Percentiles rank a stretch among this genome's conserved stretches.
Evolutionary conservation across 2,797 vertebrate genomes (phyloP).

Genomic region (Fratercula arctica): DNA sequence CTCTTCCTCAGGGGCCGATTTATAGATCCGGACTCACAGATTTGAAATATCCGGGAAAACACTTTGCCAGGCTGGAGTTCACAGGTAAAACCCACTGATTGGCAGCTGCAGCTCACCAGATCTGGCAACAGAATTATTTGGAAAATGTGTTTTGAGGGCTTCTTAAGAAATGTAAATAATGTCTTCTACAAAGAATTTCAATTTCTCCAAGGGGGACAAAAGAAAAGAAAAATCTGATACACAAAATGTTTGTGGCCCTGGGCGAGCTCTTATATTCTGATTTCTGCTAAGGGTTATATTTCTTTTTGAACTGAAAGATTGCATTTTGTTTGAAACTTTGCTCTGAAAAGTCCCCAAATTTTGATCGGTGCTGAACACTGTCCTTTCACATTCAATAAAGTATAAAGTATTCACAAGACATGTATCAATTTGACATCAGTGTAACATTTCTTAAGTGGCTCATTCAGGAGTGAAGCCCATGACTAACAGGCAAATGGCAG

Average conservation of each 20-base stretch:
- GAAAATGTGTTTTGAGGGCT: not conserved
- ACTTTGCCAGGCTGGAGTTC: not conserved
- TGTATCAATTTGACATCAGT: conserved; percentile 63
- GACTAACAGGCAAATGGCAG: conserved; percentile 67
- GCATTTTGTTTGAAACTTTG: not conserved
- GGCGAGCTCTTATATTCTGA: not conserved
- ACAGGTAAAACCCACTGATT: not conserved
- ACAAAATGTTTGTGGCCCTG: not conserved
- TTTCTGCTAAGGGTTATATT: not conserved
- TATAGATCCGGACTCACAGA: not conserved
- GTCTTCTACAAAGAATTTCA: not conserved
- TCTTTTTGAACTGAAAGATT: not conserved
- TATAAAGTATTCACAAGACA: conserved; percentile 48
- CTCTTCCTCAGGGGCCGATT: not conserved
- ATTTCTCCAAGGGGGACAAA: not conserved
- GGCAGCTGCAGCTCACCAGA: not conserved
- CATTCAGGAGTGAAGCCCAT: conserved; percentile 56
- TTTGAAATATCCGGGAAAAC: not conserved
- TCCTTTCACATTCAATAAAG: conserved; percentile 31
- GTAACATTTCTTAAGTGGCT: conserved; percentile 61
- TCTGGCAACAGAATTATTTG: not conserved
- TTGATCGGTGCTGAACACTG: not conserved
- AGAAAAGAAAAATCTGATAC: not conserved
- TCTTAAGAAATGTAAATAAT: not conserved
- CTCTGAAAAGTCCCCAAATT: not conserved